Evolutionary conservation across 2,888 invertebrate genomes (phyloP), one percentile per base, ranked within the genome.

Genomic region (Pterostichus madidus): DNA sequence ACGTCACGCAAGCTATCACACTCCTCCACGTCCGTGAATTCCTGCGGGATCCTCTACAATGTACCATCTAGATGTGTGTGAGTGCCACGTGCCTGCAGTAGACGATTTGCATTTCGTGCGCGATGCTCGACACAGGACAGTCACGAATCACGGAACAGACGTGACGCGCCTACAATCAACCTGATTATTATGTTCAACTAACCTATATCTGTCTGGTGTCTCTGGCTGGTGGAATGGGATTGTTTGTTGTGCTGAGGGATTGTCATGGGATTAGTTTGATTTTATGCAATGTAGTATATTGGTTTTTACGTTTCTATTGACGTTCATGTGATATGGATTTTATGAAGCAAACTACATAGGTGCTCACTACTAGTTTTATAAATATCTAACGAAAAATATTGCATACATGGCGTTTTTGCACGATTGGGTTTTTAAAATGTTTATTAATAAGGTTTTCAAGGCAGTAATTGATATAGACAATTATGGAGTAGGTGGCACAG

Each of bases 171-270:
- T 71, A 71, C 39, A 71, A 71, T 71, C 68, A 71, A 39, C 68
- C 68, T 71, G 68, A 71, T 71, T 71, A 71, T 71, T 71, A 71
- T 71, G 44, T 71, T 13, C 68, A 71, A 71, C 68, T 71, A 71
- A 71, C 68, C 68, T 71, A 71, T 71, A 71, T 71, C 24, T 71
- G 68, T 71, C 44, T 13, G 4, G 39, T 24, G 15, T 71, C 68
- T 32, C 13, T 32, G 2, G 5, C 32, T 13, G 13, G n/a, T 64
- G 64, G 31, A 32, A 64, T n/a, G 10, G 3, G 64, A n/a, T 10
- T 39, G 39, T 39, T 39, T 39, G 39, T 39, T 39, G 39, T 39
- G 39, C 8, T 3, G 11, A 32, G 11, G 35, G 31, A 35, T 24
- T 49, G 13, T 13, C 64, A 35, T 13, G 64, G 32, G 64, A 64